Base-by-base conservation (phyloP, 2,888 invertebrate species). In the Tipula lateralis region DNA sequence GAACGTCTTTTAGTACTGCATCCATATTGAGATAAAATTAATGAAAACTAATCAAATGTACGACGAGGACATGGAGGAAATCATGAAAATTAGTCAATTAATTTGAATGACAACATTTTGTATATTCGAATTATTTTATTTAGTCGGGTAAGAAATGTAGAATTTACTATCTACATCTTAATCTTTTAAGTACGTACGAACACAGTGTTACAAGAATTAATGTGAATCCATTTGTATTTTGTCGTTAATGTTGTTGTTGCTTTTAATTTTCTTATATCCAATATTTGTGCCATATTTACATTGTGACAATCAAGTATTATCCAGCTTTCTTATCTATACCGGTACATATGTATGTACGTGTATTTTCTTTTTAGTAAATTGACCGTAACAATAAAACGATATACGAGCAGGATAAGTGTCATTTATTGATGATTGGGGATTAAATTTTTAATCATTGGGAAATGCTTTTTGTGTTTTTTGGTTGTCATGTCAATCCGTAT, bases 31-130 rank as follows among this genome's bases (percentile, higher is more conserved):
- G 66, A 66, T 66, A 66, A 66, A 66, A 24, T 66, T 66, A 66
- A 66, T 66, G 66, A 66, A 66, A 66, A 66, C 19, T 24, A 7
- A 66, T 66, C 19, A 66, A 50, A 50, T 16, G 6, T 50, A 16
- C 16, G 16, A 19, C 24, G 9, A 66, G 24, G n/a, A n/a, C n/a
- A 66, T 4, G 24, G 24, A 24, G 66, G 24, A 66, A 66, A 66
- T 66, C 66, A 66, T 24, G 66, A 66, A 66, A 66, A 66, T 66
- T 66, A 66, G 66, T 66, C 66, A 66, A 66, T 66, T 66, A 66
- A 24, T 66, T 66, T 66, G 66, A 66, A 66, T 66, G 66, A 66
- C 66, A 66, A 66, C 24, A 66, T 66, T 66, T 19, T 50, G 16
- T 66, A 3, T 66, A 66, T 19, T 66, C 66, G 66, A 66, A 24